These are phyloP conservation scores for Drosophila crucigera DNA, from an alignment of 2,888 invertebrate species.

Conservation along the genomic window DNA sequence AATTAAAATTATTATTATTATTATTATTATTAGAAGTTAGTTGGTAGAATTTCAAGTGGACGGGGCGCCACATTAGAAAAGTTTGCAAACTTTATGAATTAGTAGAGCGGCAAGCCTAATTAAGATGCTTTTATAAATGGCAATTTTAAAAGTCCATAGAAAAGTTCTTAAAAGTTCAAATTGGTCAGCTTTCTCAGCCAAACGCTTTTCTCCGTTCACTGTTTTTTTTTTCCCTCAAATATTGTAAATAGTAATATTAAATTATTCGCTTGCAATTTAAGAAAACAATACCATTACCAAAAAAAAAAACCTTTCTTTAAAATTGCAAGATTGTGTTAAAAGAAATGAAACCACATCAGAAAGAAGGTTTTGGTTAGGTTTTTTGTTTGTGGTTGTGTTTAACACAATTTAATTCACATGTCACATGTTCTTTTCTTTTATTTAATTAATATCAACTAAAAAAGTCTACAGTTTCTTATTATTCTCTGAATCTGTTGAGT, in stretches of 20 bases:
- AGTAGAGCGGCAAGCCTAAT: constrained; percentile 55
- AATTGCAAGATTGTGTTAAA: neutral
- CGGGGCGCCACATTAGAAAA: constrained; percentile 69
- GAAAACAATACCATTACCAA: neutral
- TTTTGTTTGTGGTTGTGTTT: neutral
- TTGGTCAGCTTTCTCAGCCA: constrained; percentile 1
- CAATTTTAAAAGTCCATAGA: constrained; percentile 28
- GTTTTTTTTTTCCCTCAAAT: neutral
- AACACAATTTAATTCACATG: neutral
- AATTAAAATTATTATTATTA: constrained; percentile 73
- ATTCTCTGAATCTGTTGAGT: neutral
- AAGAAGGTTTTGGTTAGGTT: neutral
- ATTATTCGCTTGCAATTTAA: neutral
- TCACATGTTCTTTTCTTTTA: no score
- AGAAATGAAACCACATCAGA: neutral
- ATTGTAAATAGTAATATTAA: neutral
- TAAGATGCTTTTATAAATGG: constrained; percentile 43
- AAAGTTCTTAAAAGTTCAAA: constrained; percentile 19
- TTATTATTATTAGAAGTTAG: constrained; percentile 75
- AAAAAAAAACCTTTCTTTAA: neutral
- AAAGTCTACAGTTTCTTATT: neutral
- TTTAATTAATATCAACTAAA: neutral
- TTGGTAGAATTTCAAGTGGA: constrained; percentile 70
- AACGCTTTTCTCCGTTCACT: neutral
- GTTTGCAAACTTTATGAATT: constrained; percentile 55